phyloP scores from a whole-genome alignment of 2,888 invertebrate genomes.

The Tetanocera ferruginea region DNA sequence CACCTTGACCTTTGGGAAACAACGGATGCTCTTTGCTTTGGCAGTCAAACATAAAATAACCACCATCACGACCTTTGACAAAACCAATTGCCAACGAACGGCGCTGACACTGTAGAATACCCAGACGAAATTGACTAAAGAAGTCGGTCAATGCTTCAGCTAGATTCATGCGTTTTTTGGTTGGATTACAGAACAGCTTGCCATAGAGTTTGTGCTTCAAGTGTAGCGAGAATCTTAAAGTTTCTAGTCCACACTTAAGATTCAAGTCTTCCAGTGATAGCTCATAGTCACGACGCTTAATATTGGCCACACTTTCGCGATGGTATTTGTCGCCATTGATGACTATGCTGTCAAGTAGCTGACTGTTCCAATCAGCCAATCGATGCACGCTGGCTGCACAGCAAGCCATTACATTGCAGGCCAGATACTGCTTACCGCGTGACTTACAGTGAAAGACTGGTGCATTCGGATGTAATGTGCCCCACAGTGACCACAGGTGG shows the following conservation, averaged over 20 bases:
- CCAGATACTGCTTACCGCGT: slow-evolving; percentile 76
- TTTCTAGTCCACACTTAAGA: slow-evolving; percentile 72
- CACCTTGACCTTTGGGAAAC: slow-evolving; percentile 73
- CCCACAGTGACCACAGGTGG: slow-evolving; percentile 78
- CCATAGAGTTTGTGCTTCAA: slow-evolving; percentile 74
- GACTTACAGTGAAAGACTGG: slow-evolving; percentile 71
- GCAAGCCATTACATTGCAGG: slow-evolving; percentile 73
- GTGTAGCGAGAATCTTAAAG: slow-evolving; percentile 73
- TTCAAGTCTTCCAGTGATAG: slow-evolving; percentile 73
- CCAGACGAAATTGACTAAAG: slow-evolving; percentile 72
- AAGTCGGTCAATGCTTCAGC: slow-evolving; percentile 75
- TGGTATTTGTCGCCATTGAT: slow-evolving; percentile 74
- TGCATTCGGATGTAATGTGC: slow-evolving; percentile 75
- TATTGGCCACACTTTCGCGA: slow-evolving; percentile 70
- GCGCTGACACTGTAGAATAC: slow-evolving; percentile 72
- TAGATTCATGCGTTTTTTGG: slow-evolving; percentile 73
- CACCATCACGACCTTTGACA: slow-evolving; percentile 56
- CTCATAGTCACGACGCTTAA: slow-evolving; percentile 72
- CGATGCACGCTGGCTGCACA: slow-evolving; percentile 74
- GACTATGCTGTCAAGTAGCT: slow-evolving; percentile 75
- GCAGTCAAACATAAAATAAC: slow-evolving; percentile 79
- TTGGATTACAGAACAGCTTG: slow-evolving; percentile 71
- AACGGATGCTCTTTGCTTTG: slow-evolving; percentile 75
- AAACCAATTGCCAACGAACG: slow-evolving; percentile 73
- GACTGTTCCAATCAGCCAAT: slow-evolving; percentile 75